Percentiles rank a stretch among this genome's conserved stretches.
phyloP scores from a whole-genome alignment of 1,140 invertebrate species.

The Monomorium pharaonis region DNA sequence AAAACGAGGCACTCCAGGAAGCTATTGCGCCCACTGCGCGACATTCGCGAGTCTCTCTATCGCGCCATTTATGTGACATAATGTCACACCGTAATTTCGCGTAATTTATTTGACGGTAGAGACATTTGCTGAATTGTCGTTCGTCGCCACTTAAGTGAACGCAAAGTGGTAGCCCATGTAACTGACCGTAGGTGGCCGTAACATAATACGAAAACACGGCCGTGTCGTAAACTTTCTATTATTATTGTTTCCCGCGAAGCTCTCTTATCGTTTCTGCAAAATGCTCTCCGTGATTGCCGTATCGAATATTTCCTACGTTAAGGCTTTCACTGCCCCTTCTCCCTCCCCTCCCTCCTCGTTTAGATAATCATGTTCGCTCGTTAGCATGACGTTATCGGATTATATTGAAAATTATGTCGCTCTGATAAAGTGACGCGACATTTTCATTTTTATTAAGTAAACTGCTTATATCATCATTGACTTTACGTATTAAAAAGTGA shows the following conservation, averaged over 20 bases:
- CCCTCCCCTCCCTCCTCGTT: too few relatives aligned
- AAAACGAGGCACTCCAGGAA: constrained; percentile 54
- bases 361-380: constrained; percentile 36
- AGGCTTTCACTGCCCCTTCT: too few relatives aligned
- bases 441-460: constrained; percentile 12
- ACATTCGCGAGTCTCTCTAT: constrained; percentile 41
- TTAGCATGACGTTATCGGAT: constrained; percentile 19
- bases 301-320: constrained; percentile 31
- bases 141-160: constrained; percentile 80
- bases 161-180: constrained; percentile 82
- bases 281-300: neutral
- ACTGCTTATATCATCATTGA: neutral
- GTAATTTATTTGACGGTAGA: constrained; percentile 75
- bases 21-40: constrained; percentile 1
- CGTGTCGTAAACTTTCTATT: constrained; percentile 68
- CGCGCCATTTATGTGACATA: constrained; percentile 62
- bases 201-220: constrained; percentile 61
- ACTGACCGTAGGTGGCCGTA: constrained; percentile 77
- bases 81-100: constrained; percentile 72
- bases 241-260: constrained; percentile 63
- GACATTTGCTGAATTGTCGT: constrained; percentile 77
- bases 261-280: constrained; percentile 33
- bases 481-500: neutral
- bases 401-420: constrained; percentile 25
- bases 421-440: neutral